Base-by-base conservation (phyloP, 1,140 invertebrate genomes). In the Globodera ellingtonae region DNA sequence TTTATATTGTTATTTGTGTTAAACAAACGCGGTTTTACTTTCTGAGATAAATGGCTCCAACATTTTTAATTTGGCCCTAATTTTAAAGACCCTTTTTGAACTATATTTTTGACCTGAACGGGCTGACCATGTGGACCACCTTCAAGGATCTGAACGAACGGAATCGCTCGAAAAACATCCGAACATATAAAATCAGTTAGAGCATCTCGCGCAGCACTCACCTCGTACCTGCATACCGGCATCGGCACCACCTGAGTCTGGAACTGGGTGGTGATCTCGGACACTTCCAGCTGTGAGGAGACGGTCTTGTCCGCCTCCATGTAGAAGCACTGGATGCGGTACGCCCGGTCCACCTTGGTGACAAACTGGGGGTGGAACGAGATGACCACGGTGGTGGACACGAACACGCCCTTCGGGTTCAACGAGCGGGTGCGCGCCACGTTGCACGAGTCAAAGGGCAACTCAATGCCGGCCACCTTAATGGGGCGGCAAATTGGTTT, bases 281-380 rank as follows among this genome's bases (percentile, higher is more conserved):
- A 89, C 56, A 89, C 87, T 72, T 89, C 87, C 70, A 89, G 75
- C 72, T 89, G 86, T 4, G 85, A 79, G 67, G 78, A 87, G 78
- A 89, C 87, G 69, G 87, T 89, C 78, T 89, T 89, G 84, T 89
- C 88, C 66, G 87, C 86, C 73, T 89, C 87, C 87, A 89, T 89
- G 88, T 89, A 89, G 87, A 89, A 89, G 84, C 87, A 89, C 78
- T 89, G 88, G 62, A 89, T 85, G 44, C 84, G 82, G 83, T 89
- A 89, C 80, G 88, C 87, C 24, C 89, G 84, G 78, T 89, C 88
- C 35, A 89, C 87, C 74, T 89, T 89, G 52, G 87, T 89, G 50
- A 89, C 87, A 82, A 89, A 89, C 76, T 89, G 87, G 21, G 81
- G 81, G 74, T 89, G 87, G 86, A 89, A 89, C 24, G 86, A 86